Conservation (phyloP, 1,140 invertebrate genomes). For the Phthorimaea operculella region DNA sequence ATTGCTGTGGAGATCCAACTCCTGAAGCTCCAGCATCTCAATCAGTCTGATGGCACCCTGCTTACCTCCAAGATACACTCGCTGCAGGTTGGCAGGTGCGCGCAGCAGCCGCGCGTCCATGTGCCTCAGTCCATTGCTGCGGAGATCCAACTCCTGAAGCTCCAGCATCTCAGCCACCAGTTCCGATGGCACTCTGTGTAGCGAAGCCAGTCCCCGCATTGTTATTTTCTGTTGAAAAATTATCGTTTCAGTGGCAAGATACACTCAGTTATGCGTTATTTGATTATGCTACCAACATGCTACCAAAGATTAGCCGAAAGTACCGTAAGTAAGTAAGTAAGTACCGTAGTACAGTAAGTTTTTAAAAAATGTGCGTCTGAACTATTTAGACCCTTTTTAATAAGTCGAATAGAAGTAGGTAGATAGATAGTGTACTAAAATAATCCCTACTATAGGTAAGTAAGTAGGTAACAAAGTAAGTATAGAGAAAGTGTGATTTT, state of each 20-base stretch:
- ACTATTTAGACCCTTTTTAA: no score
- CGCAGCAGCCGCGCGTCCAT: slow-evolving; percentile 37
- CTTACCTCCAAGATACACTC: slow-evolving; percentile 43
- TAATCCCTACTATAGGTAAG: no score
- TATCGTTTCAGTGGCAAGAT: not conserved
- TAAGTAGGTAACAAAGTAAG: not conserved
- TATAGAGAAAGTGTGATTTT: not conserved
- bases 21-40: slow-evolving; percentile 33
- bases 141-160: slow-evolving; percentile 44
- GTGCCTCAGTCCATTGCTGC: slow-evolving; percentile 46
- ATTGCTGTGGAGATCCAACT: slow-evolving; percentile 50
- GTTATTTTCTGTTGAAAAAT: slow-evolving; percentile 33
- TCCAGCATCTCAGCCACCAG: slow-evolving; percentile 35
- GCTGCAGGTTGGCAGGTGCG: slow-evolving; percentile 29
- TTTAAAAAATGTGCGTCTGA: no score
- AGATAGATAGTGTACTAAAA: no score
- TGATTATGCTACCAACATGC: no score
- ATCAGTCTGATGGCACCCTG: slow-evolving; percentile 30
- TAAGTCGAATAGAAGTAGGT: no score
- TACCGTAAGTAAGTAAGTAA: not conserved
- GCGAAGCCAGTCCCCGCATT: slow-evolving; percentile 34
- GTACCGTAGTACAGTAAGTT: no score
- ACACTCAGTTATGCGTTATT: no score
- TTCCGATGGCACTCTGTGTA: slow-evolving; percentile 44
- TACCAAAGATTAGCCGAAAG: no score